Evolutionary conservation across 2,888 invertebrate genomes (phyloP).

Genomic region (Philereme transversata): DNA sequence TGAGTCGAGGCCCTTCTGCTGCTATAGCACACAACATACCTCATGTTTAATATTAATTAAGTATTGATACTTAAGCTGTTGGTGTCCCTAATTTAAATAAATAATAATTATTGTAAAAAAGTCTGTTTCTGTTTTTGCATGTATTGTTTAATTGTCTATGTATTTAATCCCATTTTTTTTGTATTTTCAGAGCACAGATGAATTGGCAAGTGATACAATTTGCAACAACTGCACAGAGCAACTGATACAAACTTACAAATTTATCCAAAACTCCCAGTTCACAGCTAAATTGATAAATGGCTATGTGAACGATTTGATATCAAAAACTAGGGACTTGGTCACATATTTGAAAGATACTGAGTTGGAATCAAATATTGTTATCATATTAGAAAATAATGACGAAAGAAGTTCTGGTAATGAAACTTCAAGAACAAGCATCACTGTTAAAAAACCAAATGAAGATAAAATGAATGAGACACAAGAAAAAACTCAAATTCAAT

Average conservation of each 20-base stretch:
- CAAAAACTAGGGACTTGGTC: background rate
- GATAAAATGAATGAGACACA: background rate
- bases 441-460: background rate
- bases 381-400: background rate
- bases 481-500: background rate
- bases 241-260: constrained; percentile 7
- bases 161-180: background rate
- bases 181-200: constrained; percentile 4
- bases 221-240: constrained; percentile 6
- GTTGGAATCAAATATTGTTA: background rate
- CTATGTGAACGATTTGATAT: background rate
- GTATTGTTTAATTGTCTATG: too few relatives aligned
- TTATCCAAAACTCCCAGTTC: constrained; percentile 3
- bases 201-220: constrained; percentile 3
- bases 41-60: too few relatives aligned
- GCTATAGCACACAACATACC: too few relatives aligned
- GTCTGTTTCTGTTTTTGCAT: too few relatives aligned
- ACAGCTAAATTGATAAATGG: background rate
- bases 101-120: too few relatives aligned
- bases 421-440: too few relatives aligned
- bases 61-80: too few relatives aligned
- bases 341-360: background rate
- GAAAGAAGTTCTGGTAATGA: background rate
- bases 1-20: too few relatives aligned
- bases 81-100: too few relatives aligned